Conservation (phyloP, 1,140 invertebrate genomes). For the Drosophila melanica region DNA sequence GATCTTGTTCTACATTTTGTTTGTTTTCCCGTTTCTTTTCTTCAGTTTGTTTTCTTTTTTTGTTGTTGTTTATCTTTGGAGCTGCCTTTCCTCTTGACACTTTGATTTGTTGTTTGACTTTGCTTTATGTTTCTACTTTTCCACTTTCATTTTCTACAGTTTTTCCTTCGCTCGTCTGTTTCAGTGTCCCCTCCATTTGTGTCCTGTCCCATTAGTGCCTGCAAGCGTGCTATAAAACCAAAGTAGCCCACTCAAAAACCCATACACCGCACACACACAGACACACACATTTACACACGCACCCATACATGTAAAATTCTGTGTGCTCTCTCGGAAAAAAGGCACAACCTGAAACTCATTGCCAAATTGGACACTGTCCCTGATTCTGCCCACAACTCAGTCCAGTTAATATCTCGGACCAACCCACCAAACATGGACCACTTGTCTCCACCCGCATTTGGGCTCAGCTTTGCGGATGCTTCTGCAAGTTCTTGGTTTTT, state of each 20-base stretch:
- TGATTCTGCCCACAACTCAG: conserved; percentile 8
- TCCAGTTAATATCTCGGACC: neutral
- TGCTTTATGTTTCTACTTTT: conserved; percentile 34
- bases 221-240: conserved; percentile 53
- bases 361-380: conserved; percentile 49
- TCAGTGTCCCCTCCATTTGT: conserved; percentile 7
- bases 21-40: conserved; percentile 24
- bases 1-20: conserved; percentile 1
- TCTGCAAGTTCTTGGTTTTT: conserved; percentile 35
- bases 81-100: conserved; percentile 27
- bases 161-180: conserved; percentile 10
- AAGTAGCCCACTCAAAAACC: conserved; percentile 74
- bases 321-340: conserved; percentile 28
- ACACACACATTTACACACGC: neutral
- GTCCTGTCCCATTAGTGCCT: conserved; percentile 12
- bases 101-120: conserved; percentile 52
- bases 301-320: conserved; percentile 20
- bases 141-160: conserved; percentile 32
- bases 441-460: conserved; percentile 35
- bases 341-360: conserved; percentile 46
- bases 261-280: conserved; percentile 47
- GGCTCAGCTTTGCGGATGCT: conserved; percentile 23
- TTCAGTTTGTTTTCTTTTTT: conserved; percentile 32
- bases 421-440: conserved; percentile 4
- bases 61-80: conserved; percentile 47